A percentile compares a stretch with the other conserved stretches of the same genome.
Conservation (phyloP, 2,797 vertebrate species). For the Periophthalmus magnuspinnatus region DNA sequence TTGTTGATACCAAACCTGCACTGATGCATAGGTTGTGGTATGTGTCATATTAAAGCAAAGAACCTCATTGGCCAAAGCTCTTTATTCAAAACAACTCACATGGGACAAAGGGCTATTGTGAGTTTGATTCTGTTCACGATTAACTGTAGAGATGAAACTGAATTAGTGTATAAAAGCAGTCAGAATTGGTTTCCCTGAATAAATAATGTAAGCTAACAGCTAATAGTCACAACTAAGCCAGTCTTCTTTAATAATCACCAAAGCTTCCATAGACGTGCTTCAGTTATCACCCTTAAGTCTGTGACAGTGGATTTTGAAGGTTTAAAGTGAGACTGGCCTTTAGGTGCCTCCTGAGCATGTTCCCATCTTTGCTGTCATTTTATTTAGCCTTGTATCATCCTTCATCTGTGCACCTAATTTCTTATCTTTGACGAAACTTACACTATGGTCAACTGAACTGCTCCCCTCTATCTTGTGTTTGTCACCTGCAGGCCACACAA, state of each 20-base stretch:
- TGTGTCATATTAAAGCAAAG: not conserved
- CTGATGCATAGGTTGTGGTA: not conserved
- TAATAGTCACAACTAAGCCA: slow-evolving; percentile 5
- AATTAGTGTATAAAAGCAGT: too few species aligned
- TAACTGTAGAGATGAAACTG: not conserved
- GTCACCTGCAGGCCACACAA: slow-evolving; percentile 53
- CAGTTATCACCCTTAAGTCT: not conserved
- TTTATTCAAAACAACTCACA: not conserved
- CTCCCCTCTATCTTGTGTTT: slow-evolving; percentile 34
- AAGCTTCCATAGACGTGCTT: not conserved
- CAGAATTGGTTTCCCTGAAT: slow-evolving; percentile 1
- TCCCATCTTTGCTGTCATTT: slow-evolving; percentile 20
- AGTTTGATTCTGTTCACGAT: not conserved
- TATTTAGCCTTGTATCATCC: slow-evolving; percentile 15
- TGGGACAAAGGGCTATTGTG: too few species aligned
- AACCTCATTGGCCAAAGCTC: not conserved
- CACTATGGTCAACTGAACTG: slow-evolving; percentile 27
- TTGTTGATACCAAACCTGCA: too few species aligned
- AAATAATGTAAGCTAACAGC: not conserved
- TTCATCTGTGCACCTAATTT: slow-evolving; percentile 35
- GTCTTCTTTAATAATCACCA: slow-evolving; percentile 11
- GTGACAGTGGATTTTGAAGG: slow-evolving; percentile 9
- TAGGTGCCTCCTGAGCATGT: slow-evolving; percentile 18
- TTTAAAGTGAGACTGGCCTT: slow-evolving; percentile 13
- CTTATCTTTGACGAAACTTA: slow-evolving; percentile 48